Evolutionary conservation across 2,888 invertebrate genomes (phyloP).

Genomic region (Ctenicera cuprea): DNA sequence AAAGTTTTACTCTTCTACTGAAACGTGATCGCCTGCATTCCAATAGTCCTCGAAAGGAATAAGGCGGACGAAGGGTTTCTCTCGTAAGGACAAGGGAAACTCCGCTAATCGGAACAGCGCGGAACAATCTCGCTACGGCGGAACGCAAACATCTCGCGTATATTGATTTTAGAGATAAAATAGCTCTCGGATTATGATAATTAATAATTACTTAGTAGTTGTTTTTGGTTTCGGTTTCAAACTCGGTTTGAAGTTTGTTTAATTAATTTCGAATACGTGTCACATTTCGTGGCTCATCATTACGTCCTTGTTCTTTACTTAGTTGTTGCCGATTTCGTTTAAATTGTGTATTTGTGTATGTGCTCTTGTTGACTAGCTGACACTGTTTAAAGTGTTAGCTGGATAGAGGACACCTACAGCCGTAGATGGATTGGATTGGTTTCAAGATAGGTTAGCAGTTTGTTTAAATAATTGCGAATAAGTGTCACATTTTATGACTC

Average conservation of each 20-base stretch:
- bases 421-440: no score
- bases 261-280: background rate
- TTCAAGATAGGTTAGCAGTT: no score
- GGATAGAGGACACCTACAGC: no score
- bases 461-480: no score
- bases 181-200: constrained; percentile 16
- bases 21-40: constrained; percentile 19
- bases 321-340: no score
- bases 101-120: constrained; percentile 16
- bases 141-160: constrained; percentile 9
- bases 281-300: no score
- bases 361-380: no score
- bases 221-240: background rate
- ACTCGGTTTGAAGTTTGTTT: background rate
- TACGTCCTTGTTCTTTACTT: no score
- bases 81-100: constrained; percentile 15
- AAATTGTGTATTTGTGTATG: no score
- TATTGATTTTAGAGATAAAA: constrained; percentile 25
- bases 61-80: constrained; percentile 7
- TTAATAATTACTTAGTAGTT: constrained; percentile 12
- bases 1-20: constrained; percentile 16
- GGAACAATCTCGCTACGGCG: constrained; percentile 7
- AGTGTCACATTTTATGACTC: no score
- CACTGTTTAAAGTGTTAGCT: no score
- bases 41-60: constrained; percentile 2